These are phyloP conservation scores for Clamator glandarius DNA, from an alignment of 2,797 vertebrate species.

Conservation along the genomic window DNA sequence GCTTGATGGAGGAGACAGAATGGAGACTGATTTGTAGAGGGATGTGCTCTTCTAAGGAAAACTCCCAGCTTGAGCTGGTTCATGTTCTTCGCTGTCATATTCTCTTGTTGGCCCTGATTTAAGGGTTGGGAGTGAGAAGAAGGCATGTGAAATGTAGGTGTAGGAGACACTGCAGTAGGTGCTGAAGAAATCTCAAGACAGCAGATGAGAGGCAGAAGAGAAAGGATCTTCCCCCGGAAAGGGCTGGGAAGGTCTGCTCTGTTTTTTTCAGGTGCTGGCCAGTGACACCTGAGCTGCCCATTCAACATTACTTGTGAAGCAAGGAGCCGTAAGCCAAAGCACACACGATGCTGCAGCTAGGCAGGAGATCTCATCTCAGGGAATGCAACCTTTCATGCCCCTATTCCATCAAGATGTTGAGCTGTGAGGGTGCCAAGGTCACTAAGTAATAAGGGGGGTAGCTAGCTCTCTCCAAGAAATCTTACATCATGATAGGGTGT, in stretches of 20 bases:
- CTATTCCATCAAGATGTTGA: neutral
- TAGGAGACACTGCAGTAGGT: neutral
- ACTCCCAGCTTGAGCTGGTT: neutral
- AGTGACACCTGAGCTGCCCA: neutral
- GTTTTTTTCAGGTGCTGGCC: neutral
- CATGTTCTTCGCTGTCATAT: neutral
- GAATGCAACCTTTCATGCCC: neutral
- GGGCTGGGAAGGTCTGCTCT: neutral
- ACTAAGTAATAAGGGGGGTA: neutral
- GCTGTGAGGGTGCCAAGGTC: neutral
- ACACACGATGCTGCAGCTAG: fast-evolving
- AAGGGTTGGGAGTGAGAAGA: neutral
- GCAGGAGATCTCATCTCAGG: neutral
- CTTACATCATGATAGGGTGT: neutral
- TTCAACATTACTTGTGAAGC: neutral
- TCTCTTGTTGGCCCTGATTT: neutral
- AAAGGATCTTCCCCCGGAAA: neutral
- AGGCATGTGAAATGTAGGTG: no score
- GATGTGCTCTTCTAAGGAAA: neutral
- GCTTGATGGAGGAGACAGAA: neutral
- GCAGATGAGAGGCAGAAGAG: neutral
- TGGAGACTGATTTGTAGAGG: neutral
- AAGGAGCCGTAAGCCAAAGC: no score
- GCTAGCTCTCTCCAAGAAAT: neutral
- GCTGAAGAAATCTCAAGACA: neutral